These are phyloP conservation scores for Acanthoscelides obtectus DNA, from an alignment of 2,888 invertebrate species.

Conservation along the genomic window DNA sequence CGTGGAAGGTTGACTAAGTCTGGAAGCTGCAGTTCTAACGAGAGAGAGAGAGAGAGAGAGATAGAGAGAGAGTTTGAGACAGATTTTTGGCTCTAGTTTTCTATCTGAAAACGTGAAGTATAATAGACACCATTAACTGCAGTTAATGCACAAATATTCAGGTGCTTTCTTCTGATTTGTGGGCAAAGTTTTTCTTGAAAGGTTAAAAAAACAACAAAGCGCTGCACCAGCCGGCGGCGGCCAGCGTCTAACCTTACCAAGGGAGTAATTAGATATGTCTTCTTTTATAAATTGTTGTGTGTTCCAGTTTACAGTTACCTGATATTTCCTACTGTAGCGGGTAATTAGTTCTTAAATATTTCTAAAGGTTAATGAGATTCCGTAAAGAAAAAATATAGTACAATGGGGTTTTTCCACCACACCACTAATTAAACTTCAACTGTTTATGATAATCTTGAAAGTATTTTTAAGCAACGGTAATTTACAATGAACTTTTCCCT, in stretches of 20 bases:
- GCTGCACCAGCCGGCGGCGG: too few species aligned
- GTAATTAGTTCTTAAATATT: constrained; percentile 12
- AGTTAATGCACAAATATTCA: background rate
- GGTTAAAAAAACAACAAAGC: background rate
- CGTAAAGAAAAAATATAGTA: background rate
- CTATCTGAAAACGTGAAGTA: too few species aligned
- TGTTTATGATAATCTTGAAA: background rate
- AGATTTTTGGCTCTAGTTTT: too few species aligned
- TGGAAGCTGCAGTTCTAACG: too few species aligned
- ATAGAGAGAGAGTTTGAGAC: too few species aligned
- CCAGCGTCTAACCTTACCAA: background rate
- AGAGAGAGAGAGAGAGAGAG: too few species aligned
- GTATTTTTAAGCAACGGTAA: background rate
- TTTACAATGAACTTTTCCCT: background rate
- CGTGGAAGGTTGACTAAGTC: too few species aligned
- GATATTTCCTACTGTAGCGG: constrained; percentile 12
- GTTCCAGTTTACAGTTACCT: constrained; percentile 8
- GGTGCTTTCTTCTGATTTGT: background rate
- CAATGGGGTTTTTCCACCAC: background rate
- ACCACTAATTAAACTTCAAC: background rate
- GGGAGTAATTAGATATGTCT: background rate
- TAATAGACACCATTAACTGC: background rate
- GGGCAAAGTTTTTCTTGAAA: background rate
- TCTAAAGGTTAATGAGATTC: constrained; percentile 14
- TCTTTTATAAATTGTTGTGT: background rate